Evolutionary conservation across 2,888 invertebrate genomes (phyloP), one percentile per base, ranked within the genome.

Genomic region (Toxonevra muliebris): DNA sequence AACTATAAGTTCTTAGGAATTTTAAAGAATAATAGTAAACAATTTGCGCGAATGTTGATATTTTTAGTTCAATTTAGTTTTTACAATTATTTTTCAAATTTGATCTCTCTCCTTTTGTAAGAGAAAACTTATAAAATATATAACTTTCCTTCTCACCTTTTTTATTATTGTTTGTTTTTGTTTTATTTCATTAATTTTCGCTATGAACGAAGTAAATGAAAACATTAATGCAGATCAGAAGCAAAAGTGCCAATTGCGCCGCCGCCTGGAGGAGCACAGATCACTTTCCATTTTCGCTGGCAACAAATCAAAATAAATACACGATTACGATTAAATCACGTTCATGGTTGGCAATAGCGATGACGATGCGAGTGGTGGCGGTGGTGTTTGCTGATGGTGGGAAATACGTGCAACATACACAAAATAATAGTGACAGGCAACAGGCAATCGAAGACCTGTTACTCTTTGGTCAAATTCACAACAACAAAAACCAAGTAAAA

Each of bases 241-340:
- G 30, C 30, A 7, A 30, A 4, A 30, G 30, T 30, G 30, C 30
- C 30, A 30, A 7, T 30, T 30, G 30, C 30, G 45, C 45, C 15
- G 43, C 59, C 17, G 63, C 12, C 30, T 4, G 30, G 30, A 43
- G 58, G 58, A 48, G 64, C 7, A 65, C 57, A 58, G 48, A 65
- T 58, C 71, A 74, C 74, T 74, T 74, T 73, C 74, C 74, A 73
- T 74, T 74, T 74, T 74, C 70, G 66, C 73, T 71, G 66, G 62
- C 70, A 62, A 53, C 65, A 54, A 66, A 57, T 65, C 54, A 65
- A 68, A 69, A 60, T 52, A 71, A 62, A 63, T 17, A 19, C 45
- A 30, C 45, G 69, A 61, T 66, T 58, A 50, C 45, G 69, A 61
- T 66, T 58, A 50, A 65, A 67, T 67, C 67, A 67, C 67, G 67